phyloP scores from a whole-genome alignment of 2,888 invertebrate species.

The Invenusta paracnida region DNA sequence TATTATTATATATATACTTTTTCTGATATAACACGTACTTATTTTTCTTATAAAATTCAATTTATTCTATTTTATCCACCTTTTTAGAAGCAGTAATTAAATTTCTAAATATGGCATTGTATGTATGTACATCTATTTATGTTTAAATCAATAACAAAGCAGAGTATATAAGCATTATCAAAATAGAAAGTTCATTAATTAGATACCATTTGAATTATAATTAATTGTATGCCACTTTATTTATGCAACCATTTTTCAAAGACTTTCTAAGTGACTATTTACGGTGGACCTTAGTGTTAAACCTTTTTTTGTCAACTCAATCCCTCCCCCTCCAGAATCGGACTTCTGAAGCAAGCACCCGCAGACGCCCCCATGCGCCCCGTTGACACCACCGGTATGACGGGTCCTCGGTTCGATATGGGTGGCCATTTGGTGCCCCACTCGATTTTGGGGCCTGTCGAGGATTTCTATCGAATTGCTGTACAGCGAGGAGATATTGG shows the following conservation, averaged over 20 bases:
- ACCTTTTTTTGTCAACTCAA: neutral
- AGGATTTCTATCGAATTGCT: conserved; percentile 55
- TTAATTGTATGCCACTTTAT: neutral
- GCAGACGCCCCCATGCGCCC: conserved; percentile 55
- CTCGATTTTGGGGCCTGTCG: conserved; percentile 58
- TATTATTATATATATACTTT: too few species aligned
- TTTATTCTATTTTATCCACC: too few species aligned
- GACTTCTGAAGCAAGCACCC: conserved; percentile 55
- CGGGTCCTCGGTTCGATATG: conserved; percentile 54
- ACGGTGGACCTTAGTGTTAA: neutral
- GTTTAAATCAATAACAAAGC: too few species aligned
- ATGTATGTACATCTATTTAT: too few species aligned
- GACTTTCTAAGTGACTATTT: too few species aligned
- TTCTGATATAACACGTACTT: too few species aligned
- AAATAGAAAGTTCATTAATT: neutral
- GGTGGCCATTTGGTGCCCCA: conserved; percentile 55
- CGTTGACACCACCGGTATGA: conserved; percentile 48
- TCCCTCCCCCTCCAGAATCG: conserved; percentile 46
- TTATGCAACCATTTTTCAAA: neutral
- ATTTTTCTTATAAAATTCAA: too few species aligned
- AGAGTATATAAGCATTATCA: too few species aligned
- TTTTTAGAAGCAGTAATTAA: too few species aligned
- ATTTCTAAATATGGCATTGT: too few species aligned
- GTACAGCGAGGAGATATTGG: conserved; percentile 27
- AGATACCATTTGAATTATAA: neutral